These are phyloP conservation scores for Palythoa grandiflora DNA, from an alignment of 92 coral and sea anemone genomes.

Conservation along the genomic window DNA sequence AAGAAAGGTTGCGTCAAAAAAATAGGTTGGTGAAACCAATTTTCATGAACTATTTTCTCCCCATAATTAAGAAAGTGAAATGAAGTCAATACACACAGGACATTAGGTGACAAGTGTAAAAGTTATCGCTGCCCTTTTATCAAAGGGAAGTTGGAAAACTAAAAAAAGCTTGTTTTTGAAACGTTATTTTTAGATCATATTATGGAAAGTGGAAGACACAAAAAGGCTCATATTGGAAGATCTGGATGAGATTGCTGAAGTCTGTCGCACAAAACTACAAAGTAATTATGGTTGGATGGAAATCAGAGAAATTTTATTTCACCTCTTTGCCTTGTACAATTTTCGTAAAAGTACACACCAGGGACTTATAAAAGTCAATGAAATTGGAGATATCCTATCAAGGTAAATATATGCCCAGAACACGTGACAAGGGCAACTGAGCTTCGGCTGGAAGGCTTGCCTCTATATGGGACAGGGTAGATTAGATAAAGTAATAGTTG, in stretches of 20 bases:
- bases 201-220: conserved; percentile 39
- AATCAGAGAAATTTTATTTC: conserved; percentile 8
- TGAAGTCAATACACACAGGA: no score
- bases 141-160: no score
- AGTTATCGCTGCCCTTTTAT: no score
- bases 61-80: no score
- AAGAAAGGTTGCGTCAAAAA: no score
- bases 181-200: neutral
- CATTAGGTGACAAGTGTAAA: no score
- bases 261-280: conserved; percentile 21
- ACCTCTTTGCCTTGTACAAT: conserved; percentile 7
- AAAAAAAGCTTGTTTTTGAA: neutral
- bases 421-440: neutral
- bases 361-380: neutral
- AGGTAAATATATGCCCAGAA: neutral
- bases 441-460: no score
- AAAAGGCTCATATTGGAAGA: conserved; percentile 31
- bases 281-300: conserved; percentile 42
- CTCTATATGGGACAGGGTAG: no score
- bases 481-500: no score
- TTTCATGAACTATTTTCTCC: no score
- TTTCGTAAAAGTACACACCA: neutral
- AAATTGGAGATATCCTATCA: conserved; percentile 4
- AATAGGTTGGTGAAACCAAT: no score
- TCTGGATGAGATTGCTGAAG: conserved; percentile 14